Evolutionary conservation across 2,113 vertebrate species (phyloP).

Genomic region (Vulpes vulpes): DNA sequence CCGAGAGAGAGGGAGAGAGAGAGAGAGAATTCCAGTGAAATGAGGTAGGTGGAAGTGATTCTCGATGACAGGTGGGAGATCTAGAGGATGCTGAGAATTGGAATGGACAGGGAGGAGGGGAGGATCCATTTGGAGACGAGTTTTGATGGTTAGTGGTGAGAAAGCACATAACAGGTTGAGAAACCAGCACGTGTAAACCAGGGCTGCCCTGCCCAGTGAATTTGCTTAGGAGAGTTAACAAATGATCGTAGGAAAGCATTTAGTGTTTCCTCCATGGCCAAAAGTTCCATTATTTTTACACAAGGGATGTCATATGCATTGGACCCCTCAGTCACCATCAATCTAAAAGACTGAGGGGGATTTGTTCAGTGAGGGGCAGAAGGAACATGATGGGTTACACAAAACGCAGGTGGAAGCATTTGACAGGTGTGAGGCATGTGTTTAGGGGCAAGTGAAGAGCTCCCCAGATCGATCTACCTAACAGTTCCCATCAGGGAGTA

Average conservation of each 20-base stretch:
- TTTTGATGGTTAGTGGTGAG: background rate
- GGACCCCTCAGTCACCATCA: background rate
- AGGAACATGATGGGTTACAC: background rate
- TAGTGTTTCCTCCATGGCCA: background rate
- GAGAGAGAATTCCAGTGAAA: background rate
- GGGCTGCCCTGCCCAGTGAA: background rate
- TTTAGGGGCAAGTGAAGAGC: background rate
- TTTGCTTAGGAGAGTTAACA: background rate
- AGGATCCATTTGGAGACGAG: background rate
- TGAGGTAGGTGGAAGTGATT: background rate
- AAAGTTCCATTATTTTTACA: background rate
- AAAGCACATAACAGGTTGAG: background rate
- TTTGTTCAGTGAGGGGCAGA: background rate
- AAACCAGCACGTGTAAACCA: background rate
- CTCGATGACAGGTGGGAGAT: background rate
- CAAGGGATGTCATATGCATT: accelerated
- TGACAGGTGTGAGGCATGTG: background rate
- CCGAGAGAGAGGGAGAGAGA: background rate
- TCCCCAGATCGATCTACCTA: background rate
- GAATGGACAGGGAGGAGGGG: background rate
- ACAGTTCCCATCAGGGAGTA: background rate
- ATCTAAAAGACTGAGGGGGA: background rate
- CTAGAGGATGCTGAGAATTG: background rate
- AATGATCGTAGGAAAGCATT: background rate
- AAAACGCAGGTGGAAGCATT: background rate